Base-by-base conservation (phyloP, 2,113 vertebrate genomes). In the Sapajus apella region DNA sequence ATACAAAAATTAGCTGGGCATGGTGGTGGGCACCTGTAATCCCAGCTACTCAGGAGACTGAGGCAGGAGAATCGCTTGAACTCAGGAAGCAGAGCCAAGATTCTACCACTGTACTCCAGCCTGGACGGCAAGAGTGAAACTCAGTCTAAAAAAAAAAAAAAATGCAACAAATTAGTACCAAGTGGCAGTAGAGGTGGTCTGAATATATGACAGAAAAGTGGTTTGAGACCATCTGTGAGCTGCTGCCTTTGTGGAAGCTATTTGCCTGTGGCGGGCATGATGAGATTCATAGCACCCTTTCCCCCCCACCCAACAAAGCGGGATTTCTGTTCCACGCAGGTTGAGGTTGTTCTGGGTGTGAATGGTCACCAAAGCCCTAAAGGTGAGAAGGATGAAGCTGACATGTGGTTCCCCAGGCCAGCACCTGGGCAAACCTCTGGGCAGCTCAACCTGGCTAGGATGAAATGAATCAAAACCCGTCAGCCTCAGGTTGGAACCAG, bases 241-340 rank as follows among this genome's bases (percentile, higher is more conserved):
- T 32, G 12, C 7, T 0, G 35, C 27, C 4, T 1, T 11, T 5
- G 35, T 0, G 8, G 2, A 52, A 18, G 20, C 7, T 25, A 17
- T 87, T 52, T 5, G 47, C 11, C 43, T 6, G 43, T 0, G 25
- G 32, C 25, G n/a, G 61, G 16, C 9, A 0, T 1, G 13, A 35
- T 21, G 50, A 18, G 2, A 52, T 58, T 30, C 23, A 13, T 37
- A 61, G 61, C 61, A 64, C 27, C 61, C 12, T 64, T 64, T 14
- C 12, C 27, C 8, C 45, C 43, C 43, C 43, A 5, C 43, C 37
- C 47, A 47, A 10, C 27, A 11, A 21, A 25, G 30, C 1, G 21
- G 2, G 8, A 13, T 20, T 66, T 66, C 64, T 88, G 55, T 52
- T n/a, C 52, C 16, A 0, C 0, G 23, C 56, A 47, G 35, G 64